Conservation (phyloP, 2,888 invertebrate species). For the Muscina levida region DNA sequence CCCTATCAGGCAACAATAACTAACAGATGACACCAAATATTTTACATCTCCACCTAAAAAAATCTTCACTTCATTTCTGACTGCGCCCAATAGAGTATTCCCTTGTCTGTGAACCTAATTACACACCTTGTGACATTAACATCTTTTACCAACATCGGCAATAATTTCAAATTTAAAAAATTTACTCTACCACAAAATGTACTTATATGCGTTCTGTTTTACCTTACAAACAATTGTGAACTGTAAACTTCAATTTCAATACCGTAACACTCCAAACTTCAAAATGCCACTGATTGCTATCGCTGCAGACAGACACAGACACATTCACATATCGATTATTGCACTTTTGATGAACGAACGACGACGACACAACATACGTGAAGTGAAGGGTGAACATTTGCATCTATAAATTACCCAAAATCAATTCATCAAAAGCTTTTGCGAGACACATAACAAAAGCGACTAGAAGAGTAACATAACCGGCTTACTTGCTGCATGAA, state of each 20-base stretch:
- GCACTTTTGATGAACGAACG: background rate
- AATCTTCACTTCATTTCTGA: no score
- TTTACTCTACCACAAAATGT: background rate
- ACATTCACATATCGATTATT: background rate
- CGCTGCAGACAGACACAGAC: background rate
- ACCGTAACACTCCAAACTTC: background rate
- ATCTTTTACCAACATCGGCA: background rate
- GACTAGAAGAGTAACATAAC: no score
- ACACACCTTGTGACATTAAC: background rate
- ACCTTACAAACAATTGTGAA: background rate
- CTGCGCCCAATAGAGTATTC: no score
- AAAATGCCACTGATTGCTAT: background rate
- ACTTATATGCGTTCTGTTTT: background rate
- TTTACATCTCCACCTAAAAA: no score
- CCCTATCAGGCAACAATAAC: no score
- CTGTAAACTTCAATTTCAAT: no score
- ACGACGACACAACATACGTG: background rate
- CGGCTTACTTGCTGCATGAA: no score
- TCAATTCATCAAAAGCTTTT: constrained; percentile 63
- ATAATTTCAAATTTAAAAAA: constrained; percentile 1
- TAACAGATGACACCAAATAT: no score
- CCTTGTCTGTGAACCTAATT: constrained; percentile 9
- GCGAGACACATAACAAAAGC: background rate
- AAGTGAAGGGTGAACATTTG: background rate
- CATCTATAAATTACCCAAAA: constrained; percentile 64